These are phyloP conservation scores for Sphaerophoria rueppellii DNA, from an alignment of 2,888 invertebrate genomes.

Conservation along the genomic window DNA sequence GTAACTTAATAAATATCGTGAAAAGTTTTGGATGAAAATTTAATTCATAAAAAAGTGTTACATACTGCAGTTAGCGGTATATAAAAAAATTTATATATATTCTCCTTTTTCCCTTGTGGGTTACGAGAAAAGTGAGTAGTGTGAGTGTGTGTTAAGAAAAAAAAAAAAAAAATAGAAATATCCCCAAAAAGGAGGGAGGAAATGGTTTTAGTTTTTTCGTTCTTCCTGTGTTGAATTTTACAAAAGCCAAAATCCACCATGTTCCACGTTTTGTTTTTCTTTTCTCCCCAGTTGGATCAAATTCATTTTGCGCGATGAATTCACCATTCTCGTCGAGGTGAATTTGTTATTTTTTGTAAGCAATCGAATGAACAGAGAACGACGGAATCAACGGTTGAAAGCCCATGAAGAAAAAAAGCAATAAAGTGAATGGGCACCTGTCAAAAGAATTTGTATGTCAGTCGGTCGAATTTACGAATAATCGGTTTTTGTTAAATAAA, in stretches of 20 bases:
- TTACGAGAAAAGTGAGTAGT: conserved; percentile 49
- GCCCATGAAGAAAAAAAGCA: conserved; percentile 36
- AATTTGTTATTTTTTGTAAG: conserved; percentile 2
- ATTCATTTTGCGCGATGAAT: conserved; percentile 8
- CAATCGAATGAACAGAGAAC: conserved; percentile 43
- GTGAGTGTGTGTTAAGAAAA: conserved; percentile 29
- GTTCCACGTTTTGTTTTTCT: conserved; percentile 1
- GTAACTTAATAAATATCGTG: conserved; percentile 12
- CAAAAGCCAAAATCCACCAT: background rate
- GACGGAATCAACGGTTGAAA: conserved; percentile 22
- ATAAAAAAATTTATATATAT: conserved; percentile 28
- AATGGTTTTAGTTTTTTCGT: conserved; percentile 27
- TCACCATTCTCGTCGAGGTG: background rate
- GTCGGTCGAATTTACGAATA: conserved; percentile 71
- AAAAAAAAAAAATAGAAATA: conserved; percentile 32
- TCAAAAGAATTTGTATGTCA: conserved; percentile 71
- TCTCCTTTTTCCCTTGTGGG: conserved; percentile 41
- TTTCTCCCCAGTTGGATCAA: conserved; percentile 3
- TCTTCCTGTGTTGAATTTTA: conserved; percentile 43
- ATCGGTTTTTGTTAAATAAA: conserved; percentile 53
- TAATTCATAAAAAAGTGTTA: conserved; percentile 54
- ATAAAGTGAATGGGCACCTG: conserved; percentile 63
- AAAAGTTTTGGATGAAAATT: conserved; percentile 32
- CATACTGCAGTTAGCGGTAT: conserved; percentile 45
- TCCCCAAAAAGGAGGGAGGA: conserved; percentile 35